These are phyloP conservation scores for Leucophora obtusa DNA, from an alignment of 2,888 invertebrate genomes.

Conservation along the genomic window DNA sequence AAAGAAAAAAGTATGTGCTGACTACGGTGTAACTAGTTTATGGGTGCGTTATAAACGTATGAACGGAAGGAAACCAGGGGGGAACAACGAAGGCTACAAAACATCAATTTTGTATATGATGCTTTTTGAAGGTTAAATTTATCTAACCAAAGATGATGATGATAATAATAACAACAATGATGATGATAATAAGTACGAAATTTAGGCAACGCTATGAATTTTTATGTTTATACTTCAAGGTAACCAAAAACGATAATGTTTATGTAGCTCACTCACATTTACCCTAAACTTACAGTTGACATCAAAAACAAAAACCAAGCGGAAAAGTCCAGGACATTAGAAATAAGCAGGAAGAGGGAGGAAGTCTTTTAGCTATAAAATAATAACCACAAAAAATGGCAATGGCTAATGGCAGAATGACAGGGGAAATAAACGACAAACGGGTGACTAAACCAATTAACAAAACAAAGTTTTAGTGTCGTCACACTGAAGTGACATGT, in stretches of 20 bases:
- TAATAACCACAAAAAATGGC: conserved; percentile 15
- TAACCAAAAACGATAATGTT: conserved; percentile 72
- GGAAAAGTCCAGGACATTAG: conserved; percentile 1
- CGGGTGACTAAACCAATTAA: conserved; percentile 77
- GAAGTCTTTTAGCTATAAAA: conserved; percentile 1
- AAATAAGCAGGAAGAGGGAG: background rate
- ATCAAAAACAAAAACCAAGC: background rate
- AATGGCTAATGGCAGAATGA: conserved; percentile 31
- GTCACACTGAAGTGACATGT: conserved; percentile 52
- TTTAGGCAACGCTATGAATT: conserved; percentile 49
- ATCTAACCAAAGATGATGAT: conserved; percentile 72
- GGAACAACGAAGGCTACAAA: conserved; percentile 2
- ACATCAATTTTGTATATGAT: conserved; percentile 38
- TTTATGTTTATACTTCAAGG: conserved; percentile 67
- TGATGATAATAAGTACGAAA: conserved; percentile 48
- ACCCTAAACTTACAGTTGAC: background rate
- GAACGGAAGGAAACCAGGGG: background rate
- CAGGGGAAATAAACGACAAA: conserved; percentile 57
- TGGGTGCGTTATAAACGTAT: background rate
- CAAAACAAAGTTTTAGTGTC: conserved; percentile 66
- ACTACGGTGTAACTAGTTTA: background rate
- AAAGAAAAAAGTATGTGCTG: no score
- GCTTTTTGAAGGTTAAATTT: conserved; percentile 45
- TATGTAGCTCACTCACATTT: conserved; percentile 34
- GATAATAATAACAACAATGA: conserved; percentile 71